These are phyloP conservation scores for Chorisops tibialis DNA, from an alignment of 2,888 invertebrate genomes.

Conservation along the genomic window DNA sequence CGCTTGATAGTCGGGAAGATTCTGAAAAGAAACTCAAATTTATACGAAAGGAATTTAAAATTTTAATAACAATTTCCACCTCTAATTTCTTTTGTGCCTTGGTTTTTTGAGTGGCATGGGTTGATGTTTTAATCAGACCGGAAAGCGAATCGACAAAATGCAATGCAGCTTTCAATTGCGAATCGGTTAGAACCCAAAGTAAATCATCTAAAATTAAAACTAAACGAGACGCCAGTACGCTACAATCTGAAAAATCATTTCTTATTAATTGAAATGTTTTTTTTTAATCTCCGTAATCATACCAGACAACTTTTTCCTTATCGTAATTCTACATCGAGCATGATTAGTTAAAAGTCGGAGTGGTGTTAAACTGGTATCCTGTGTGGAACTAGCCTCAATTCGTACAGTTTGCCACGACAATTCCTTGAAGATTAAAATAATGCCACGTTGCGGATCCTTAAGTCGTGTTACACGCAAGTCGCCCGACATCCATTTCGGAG, in stretches of 20 bases:
- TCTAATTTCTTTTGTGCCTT: conserved; percentile 84
- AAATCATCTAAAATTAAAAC: conserved; percentile 92
- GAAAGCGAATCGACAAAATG: conserved; percentile 83
- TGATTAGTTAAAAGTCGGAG: conserved; percentile 89
- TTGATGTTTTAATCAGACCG: conserved; percentile 75
- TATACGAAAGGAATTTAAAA: conserved; percentile 4
- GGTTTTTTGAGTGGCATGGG: conserved; percentile 71
- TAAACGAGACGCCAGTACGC: conserved; percentile 85
- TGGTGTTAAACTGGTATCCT: conserved; percentile 76
- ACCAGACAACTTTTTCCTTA: conserved; percentile 91
- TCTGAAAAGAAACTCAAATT: conserved; percentile 40
- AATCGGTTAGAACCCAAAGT: conserved; percentile 95
- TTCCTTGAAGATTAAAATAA: conserved; percentile 94
- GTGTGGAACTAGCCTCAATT: conserved; percentile 87
- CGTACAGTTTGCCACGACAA: conserved; percentile 95
- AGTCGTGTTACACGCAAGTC: conserved; percentile 89
- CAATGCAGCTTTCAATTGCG: conserved; percentile 89
- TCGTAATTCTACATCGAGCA: conserved; percentile 89
- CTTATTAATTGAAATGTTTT: not conserved
- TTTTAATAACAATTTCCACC: conserved; percentile 49
- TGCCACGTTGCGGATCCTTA: conserved; percentile 83
- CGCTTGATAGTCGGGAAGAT: conserved; percentile 71
- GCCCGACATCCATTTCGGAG: conserved; percentile 78
- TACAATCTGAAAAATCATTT: conserved; percentile 68
- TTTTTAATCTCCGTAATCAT: conserved; percentile 29